phyloP scores from a whole-genome alignment of 2,888 invertebrate species.

The Caenorhabditis doughertyi region DNA sequence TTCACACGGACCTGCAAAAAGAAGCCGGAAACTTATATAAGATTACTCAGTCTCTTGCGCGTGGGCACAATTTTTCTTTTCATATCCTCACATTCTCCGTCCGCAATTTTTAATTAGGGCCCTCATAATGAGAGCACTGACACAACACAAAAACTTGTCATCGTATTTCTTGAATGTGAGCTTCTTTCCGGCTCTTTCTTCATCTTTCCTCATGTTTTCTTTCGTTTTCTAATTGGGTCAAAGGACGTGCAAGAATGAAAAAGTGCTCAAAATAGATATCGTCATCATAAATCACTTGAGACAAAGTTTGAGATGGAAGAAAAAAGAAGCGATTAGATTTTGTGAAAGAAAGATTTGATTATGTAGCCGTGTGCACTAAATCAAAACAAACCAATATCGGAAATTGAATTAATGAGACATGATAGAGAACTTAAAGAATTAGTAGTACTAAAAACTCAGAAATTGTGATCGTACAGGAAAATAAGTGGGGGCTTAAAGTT shows the following conservation, averaged over 20 bases:
- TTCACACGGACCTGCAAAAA: conserved; percentile 56
- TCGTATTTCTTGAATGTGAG: conserved; percentile 11
- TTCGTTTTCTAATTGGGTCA: conserved; percentile 2
- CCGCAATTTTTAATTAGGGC: conserved; percentile 35
- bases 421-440: background rate
- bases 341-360: background rate
- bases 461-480: too few relatives aligned
- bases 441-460: background rate
- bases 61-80: conserved; percentile 15
- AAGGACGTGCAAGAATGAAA: conserved; percentile 3
- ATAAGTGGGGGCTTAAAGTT: too few relatives aligned
- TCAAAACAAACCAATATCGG: background rate
- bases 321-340: conserved; percentile 5
- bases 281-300: background rate
- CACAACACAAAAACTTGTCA: background rate
- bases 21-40: background rate
- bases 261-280: background rate
- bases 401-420: background rate
- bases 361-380: background rate
- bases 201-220: conserved; percentile 8
- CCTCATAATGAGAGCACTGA: conserved; percentile 10
- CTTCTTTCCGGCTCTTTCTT: conserved; percentile 21
- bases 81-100: background rate
- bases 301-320: too few relatives aligned
- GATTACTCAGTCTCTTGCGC: conserved; percentile 13